phyloP scores from a whole-genome alignment of 2,113 vertebrate genomes.

The Ceyx cyanopectus region DNA sequence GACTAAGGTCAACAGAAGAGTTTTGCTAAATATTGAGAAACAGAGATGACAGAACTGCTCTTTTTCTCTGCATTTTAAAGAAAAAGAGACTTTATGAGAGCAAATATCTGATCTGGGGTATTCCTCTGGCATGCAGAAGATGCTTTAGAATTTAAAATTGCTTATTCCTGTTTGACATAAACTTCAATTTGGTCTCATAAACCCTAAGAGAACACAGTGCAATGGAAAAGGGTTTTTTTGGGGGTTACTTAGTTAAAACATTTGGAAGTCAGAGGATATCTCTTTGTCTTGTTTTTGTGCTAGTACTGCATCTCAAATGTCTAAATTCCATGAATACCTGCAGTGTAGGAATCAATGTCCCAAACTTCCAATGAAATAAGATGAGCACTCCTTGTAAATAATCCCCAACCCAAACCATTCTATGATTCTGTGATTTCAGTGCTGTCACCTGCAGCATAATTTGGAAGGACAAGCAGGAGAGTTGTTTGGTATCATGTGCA shows the following conservation, averaged over 20 bases:
- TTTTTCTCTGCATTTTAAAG: not conserved
- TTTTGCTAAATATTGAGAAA: not conserved
- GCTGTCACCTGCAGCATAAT: not conserved
- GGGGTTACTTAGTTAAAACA: not conserved
- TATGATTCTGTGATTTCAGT: not conserved
- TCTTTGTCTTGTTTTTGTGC: not conserved
- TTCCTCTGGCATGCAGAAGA: not conserved
- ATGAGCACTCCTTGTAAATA: not conserved
- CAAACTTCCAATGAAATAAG: not conserved
- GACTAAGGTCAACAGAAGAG: not conserved
- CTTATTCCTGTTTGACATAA: not conserved
- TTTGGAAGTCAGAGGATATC: not conserved
- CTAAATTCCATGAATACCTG: constrained; percentile 4
- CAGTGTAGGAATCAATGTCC: not conserved
- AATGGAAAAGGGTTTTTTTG: not conserved
- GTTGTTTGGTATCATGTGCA: not conserved
- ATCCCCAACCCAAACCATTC: not conserved
- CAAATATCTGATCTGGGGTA: not conserved
- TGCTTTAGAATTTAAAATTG: not conserved
- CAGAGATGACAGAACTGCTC: not conserved
- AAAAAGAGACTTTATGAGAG: not conserved
- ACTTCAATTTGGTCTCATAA: not conserved
- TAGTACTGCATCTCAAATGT: not conserved
- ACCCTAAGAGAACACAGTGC: not conserved
- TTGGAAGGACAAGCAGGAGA: not conserved